Conservation (phyloP, 2,113 vertebrate species). For the Panurus biarmicus region DNA sequence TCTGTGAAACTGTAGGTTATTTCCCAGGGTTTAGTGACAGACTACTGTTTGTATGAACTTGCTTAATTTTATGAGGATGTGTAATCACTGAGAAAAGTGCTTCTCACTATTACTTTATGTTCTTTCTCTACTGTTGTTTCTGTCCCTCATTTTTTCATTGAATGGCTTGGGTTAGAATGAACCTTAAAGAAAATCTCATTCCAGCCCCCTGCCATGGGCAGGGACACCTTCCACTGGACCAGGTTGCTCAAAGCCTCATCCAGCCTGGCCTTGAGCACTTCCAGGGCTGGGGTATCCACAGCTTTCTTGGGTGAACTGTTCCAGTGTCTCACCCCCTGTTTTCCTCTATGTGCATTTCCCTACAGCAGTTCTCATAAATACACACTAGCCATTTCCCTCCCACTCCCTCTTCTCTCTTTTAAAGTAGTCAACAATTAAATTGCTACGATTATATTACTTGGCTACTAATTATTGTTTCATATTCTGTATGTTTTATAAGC, state of each 20-base stretch:
- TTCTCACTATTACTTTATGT: background rate
- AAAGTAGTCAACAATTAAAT: background rate
- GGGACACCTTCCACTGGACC: background rate
- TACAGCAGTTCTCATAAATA: background rate
- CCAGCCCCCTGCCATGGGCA: background rate
- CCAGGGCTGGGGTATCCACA: background rate
- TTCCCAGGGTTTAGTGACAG: background rate
- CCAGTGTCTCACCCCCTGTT: background rate
- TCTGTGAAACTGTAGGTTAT: background rate
- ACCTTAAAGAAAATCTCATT: background rate
- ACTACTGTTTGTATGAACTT: background rate
- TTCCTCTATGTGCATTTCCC: background rate
- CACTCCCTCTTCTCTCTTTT: background rate
- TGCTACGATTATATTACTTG: background rate
- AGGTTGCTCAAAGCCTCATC: background rate
- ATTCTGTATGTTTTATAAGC: background rate
- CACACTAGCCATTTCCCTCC: background rate
- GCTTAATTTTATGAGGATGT: background rate
- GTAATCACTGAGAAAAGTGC: background rate
- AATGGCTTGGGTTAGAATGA: background rate
- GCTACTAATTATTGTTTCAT: background rate
- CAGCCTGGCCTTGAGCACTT: background rate
- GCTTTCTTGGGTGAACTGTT: background rate
- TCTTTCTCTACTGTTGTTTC: background rate
- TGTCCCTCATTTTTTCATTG: background rate